Conservation (phyloP, 2,797 vertebrate genomes). For the Myiotriccus ornatus region DNA sequence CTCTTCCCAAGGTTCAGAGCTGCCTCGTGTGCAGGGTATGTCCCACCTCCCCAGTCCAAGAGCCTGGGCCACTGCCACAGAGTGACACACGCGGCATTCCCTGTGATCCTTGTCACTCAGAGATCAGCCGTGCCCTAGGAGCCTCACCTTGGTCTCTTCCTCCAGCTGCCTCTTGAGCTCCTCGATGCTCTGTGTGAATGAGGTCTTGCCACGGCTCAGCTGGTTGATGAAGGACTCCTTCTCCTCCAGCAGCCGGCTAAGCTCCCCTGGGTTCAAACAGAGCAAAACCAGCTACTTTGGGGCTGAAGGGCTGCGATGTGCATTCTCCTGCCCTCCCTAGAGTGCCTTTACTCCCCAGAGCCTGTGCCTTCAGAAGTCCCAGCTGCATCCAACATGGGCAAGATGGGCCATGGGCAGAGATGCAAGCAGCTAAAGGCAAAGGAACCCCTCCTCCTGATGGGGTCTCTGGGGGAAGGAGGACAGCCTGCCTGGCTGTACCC, state of each 20-base stretch:
- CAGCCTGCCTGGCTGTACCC: background rate
- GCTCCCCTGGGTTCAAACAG: conserved; percentile 78
- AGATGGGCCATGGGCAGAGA: background rate
- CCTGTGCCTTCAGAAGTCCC: background rate
- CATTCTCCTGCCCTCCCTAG: background rate
- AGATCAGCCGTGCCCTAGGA: background rate
- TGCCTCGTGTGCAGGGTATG: background rate
- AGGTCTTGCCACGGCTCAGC: conserved; percentile 86
- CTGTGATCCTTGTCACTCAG: background rate
- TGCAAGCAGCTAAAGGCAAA: background rate
- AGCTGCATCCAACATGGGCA: background rate
- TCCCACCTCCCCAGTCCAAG: background rate
- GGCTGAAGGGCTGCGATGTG: background rate
- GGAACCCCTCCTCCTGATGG: background rate
- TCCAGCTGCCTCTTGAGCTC: conserved; percentile 92
- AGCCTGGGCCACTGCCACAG: background rate
- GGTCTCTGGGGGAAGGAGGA: background rate
- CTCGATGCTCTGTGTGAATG: conserved; percentile 85
- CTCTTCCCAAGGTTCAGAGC: background rate
- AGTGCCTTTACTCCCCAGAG: background rate
- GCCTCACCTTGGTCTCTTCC: conserved; percentile 89
- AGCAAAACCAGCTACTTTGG: background rate
- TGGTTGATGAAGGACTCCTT: conserved; percentile 88
- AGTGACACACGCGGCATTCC: fast-evolving
- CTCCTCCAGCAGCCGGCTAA: conserved; percentile 87